Evolutionary conservation across 2,888 invertebrate genomes (phyloP).

Genomic region (Cantharis rufa): DNA sequence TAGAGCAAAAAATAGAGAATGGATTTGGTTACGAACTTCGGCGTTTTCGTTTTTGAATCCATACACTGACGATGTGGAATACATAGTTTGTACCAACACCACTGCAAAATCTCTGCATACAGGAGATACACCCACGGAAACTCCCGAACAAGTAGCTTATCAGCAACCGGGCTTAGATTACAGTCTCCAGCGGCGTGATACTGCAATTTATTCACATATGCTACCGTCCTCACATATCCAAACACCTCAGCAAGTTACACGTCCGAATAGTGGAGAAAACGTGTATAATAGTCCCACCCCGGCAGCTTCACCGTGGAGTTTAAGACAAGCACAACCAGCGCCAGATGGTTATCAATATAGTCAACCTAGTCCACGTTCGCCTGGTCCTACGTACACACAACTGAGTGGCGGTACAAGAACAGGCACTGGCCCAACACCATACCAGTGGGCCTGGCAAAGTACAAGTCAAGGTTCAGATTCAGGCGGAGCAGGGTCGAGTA

Average conservation of each 20-base stretch:
- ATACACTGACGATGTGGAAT: conserved; percentile 97
- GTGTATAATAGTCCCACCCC: conserved; percentile 73
- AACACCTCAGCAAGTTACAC: conserved; percentile 61
- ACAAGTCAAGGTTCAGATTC: conserved; percentile 56
- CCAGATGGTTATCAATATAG: conserved; percentile 69
- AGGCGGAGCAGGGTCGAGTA: conserved; percentile 57
- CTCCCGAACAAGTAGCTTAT: conserved; percentile 53
- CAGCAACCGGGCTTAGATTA: conserved; percentile 70
- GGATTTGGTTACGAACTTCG: conserved; percentile 95
- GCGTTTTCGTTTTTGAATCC: conserved; percentile 99
- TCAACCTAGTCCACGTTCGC: conserved; percentile 79
- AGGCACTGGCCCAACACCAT: conserved; percentile 45
- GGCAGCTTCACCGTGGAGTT: conserved; percentile 68
- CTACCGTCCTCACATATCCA: conserved; percentile 56
- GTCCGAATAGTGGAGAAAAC: conserved; percentile 72
- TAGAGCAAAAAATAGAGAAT: conserved; percentile 93
- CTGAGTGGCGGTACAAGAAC: conserved; percentile 66
- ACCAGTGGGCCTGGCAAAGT: conserved; percentile 54
- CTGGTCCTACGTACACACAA: conserved; percentile 84
- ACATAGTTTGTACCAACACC: conserved; percentile 97
- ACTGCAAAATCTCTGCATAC: conserved; percentile 68
- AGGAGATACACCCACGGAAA: conserved; percentile 47
- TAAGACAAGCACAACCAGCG: conserved; percentile 66
- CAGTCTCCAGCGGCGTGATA: conserved; percentile 66
- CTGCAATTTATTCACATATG: conserved; percentile 61